Percentiles rank a stretch among this genome's conserved stretches.
Conservation (phyloP, 2,888 invertebrate genomes). For the Drosophila helvetica region DNA sequence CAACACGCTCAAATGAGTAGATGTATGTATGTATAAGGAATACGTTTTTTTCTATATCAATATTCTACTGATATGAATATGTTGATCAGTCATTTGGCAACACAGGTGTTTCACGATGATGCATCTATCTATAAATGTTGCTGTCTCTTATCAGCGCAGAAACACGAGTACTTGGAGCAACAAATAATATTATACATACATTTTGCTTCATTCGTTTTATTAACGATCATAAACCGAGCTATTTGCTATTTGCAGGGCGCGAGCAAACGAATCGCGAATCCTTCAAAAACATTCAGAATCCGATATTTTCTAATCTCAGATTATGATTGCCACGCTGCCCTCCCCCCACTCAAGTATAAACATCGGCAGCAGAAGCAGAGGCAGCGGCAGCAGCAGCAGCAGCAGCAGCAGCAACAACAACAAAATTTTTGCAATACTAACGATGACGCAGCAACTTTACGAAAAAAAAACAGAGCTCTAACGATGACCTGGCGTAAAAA, state of each 20-base stretch:
- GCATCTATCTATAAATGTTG: neutral
- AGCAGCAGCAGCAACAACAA: slow-evolving; percentile 44
- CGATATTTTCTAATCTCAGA: slow-evolving; percentile 63
- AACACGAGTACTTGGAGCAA: neutral
- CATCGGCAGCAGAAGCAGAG: slow-evolving; percentile 40
- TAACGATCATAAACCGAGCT: slow-evolving; percentile 33
- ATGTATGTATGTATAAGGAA: neutral
- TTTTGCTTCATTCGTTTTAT: slow-evolving; percentile 30
- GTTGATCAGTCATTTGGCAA: neutral
- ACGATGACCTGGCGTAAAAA: slow-evolving; percentile 68
- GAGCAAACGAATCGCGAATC: slow-evolving; percentile 22
- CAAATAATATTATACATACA: neutral
- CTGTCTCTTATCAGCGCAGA: neutral
- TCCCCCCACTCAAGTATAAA: slow-evolving; percentile 34
- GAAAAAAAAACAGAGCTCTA: slow-evolving; percentile 63
- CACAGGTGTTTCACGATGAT: neutral
- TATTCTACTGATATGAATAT: neutral
- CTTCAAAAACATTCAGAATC: slow-evolving; percentile 37
- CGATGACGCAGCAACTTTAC: slow-evolving; percentile 57
- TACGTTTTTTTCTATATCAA: neutral
- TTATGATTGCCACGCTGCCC: slow-evolving; percentile 37
- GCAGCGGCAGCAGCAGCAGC: slow-evolving; percentile 27
- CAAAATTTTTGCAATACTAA: slow-evolving; percentile 58
- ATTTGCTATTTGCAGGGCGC: slow-evolving; percentile 21
- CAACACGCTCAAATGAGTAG: neutral